A percentile compares a stretch with the other conserved stretches of the same genome.
phyloP scores from a whole-genome alignment of 2,113 vertebrate genomes.

The Myodes glareolus region DNA sequence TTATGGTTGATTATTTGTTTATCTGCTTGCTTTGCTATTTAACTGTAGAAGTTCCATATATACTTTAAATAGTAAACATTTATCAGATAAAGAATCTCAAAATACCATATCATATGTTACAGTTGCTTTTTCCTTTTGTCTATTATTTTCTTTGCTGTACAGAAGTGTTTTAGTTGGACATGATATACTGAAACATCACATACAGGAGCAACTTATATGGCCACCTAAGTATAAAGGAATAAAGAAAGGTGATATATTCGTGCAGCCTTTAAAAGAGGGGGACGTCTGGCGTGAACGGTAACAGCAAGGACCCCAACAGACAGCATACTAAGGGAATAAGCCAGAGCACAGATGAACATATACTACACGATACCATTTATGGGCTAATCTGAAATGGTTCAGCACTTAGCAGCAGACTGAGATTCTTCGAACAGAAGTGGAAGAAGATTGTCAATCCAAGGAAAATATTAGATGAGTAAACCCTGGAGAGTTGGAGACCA shows the following conservation, averaged over 20 bases:
- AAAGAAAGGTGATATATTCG: neutral
- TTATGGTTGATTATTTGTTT: neutral
- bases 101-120: neutral
- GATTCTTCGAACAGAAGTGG: neutral
- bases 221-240: neutral
- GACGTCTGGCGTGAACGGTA: neutral
- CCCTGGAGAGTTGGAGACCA: neutral
- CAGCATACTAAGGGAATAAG: neutral
- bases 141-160: neutral
- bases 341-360: neutral
- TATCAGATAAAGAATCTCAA: neutral
- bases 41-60: neutral
- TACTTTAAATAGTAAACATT: neutral
- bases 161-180: neutral
- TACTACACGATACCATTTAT: neutral
- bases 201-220: neutral
- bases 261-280: neutral
- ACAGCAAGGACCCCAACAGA: neutral
- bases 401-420: neutral
- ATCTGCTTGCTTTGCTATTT: neutral
- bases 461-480: neutral
- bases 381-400: neutral
- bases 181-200: neutral
- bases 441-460: neutral
- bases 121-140: neutral